Evolutionary conservation across 2,797 vertebrate species (phyloP), one percentile per base, ranked within the genome.

Genomic region (Luscinia megarhynchos): DNA sequence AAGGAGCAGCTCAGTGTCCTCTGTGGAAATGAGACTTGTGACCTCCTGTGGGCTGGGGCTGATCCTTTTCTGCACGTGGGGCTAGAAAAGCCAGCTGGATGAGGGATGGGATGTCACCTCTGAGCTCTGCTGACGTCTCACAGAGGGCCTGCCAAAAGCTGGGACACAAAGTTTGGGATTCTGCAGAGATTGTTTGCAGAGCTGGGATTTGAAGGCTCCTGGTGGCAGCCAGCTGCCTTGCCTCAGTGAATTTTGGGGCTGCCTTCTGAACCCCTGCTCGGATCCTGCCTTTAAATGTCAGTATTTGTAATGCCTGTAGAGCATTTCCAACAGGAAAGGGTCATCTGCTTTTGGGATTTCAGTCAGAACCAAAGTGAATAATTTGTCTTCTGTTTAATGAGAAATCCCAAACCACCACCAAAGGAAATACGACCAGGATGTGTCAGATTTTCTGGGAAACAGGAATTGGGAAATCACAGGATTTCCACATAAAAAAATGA

Each of bases 1-100:
- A 62, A 74, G 70, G 57, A 87, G 34, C 34, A 41, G 40, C 54
- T 72, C 40, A 2, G 26, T 4, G 29, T 29, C 64, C 72, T 43
- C 23, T 0, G 0, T 3, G 55, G 51, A 34, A 76, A 61, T 1
- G 32, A 34, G 53, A 23, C 5, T 10, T 12, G 30, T 14, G 46
- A 6, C 23, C 46, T 24, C 46, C 3, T 48, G 46, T 14, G 41
- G 68, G 54, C 55, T 43, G 46, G n/a, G 50, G 29, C 6, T 50
- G 82, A 62, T 20, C 34, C 20, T 38, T 29, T 54, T 45, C 27
- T 36, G 5, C 32, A 0, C 2, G 16, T 23, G 43, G 32, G 18
- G 16, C 40, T 21, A 20, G 73, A 21, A 58, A 90, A 72, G 5
- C 0, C 21, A 45, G 48, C 51, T n/a, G 78, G n/a, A 11, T 53